Conservation (phyloP, 2,888 invertebrate genomes). For the Odontomyia ornata region DNA sequence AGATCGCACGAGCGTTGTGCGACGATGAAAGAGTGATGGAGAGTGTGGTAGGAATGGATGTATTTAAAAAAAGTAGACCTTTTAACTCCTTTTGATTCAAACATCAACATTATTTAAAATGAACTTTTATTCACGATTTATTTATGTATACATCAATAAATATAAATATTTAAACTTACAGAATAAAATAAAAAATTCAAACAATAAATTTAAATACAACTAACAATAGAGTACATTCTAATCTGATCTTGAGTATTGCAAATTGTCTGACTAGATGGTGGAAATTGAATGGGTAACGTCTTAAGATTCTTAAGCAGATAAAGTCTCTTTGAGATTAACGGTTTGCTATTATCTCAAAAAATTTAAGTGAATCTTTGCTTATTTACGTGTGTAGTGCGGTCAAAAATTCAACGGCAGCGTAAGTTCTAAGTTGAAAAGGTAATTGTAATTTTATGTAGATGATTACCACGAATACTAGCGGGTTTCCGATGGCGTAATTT, state of each 20-base stretch:
- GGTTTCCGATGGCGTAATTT: too few relatives aligned
- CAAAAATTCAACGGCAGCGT: background rate
- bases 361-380: too few relatives aligned
- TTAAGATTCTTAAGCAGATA: background rate
- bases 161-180: constrained; percentile 39
- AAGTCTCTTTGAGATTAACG: background rate
- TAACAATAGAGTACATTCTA: constrained; percentile 13
- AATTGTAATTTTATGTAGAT: background rate
- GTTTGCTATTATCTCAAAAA: too few relatives aligned
- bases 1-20: too few relatives aligned
- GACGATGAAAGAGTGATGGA: too few relatives aligned
- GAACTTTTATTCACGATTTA: constrained; percentile 21
- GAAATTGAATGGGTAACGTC: background rate
- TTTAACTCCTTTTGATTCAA: too few relatives aligned
- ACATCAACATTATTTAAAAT: too few relatives aligned
- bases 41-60: too few relatives aligned
- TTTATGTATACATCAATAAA: constrained; percentile 35
- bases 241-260: constrained; percentile 26
- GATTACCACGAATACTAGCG: too few relatives aligned
- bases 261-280: constrained; percentile 43
- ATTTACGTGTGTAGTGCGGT: too few relatives aligned
- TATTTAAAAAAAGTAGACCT: too few relatives aligned
- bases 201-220: constrained; percentile 18
- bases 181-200: constrained; percentile 27
- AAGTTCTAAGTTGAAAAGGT: background rate